These are phyloP conservation scores for Camelus bactrianus DNA, from an alignment of 2,113 vertebrate genomes.

Conservation along the genomic window DNA sequence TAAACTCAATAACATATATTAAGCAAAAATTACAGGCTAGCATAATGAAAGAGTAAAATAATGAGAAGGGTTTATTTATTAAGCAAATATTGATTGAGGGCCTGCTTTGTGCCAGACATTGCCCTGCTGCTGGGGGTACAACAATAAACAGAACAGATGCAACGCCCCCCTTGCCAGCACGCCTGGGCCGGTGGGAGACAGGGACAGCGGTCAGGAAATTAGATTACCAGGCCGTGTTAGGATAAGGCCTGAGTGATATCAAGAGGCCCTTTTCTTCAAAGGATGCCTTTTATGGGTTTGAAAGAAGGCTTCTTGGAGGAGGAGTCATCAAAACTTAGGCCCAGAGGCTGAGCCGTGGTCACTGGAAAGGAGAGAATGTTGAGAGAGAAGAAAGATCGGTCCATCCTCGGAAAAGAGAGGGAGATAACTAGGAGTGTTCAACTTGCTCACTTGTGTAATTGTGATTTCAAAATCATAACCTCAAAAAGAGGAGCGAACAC, in stretches of 20 bases:
- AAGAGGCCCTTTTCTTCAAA: background rate
- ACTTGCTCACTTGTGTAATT: too few species aligned
- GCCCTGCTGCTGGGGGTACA: rapidly evolving
- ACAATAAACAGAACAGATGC: rapidly evolving
- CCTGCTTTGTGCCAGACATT: background rate
- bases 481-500: background rate
- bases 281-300: rapidly evolving
- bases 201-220: rapidly evolving
- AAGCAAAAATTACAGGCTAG: background rate
- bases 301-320: background rate
- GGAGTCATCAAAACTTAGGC: background rate
- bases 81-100: background rate
- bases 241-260: too few species aligned
- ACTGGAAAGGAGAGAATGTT: background rate
- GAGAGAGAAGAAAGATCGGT: background rate
- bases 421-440: background rate
- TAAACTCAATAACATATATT: background rate
- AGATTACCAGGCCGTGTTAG: rapidly evolving
- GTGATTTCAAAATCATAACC: background rate
- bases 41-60: background rate
- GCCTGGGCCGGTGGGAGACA: rapidly evolving
- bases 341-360: background rate
- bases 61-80: too few species aligned
- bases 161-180: rapidly evolving
- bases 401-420: background rate